Conservation (phyloP, 2,888 invertebrate species). For the Lampropteryx suffumata region DNA sequence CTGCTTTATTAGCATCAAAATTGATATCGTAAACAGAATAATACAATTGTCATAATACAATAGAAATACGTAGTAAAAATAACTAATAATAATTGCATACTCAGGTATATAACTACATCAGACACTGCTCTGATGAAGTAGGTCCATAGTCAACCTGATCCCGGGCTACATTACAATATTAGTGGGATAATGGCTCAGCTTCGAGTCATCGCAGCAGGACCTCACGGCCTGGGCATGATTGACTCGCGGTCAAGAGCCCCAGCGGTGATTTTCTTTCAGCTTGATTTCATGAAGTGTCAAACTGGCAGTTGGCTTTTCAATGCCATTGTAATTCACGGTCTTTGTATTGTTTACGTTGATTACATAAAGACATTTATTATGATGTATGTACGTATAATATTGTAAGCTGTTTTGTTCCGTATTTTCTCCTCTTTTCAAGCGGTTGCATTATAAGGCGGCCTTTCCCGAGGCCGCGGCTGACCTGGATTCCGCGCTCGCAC, state of each 20-base stretch:
- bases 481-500: constrained; percentile 62
- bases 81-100: no score
- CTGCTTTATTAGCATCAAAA: background rate
- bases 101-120: no score
- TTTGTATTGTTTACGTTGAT: constrained; percentile 8
- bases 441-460: constrained; percentile 48
- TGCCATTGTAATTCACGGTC: constrained; percentile 9
- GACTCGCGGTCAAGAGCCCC: constrained; percentile 17
- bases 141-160: constrained; percentile 1
- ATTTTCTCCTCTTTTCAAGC: constrained; percentile 26
- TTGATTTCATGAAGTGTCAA: constrained; percentile 13
- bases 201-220: constrained; percentile 15
- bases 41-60: background rate
- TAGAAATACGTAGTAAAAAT: no score
- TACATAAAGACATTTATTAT: no score
- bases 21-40: background rate
- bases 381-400: no score
- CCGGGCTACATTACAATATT: constrained; percentile 20
- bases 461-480: constrained; percentile 67
- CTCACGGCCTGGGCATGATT: constrained; percentile 24
- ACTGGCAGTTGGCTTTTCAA: constrained; percentile 15
- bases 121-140: no score
- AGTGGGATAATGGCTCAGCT: constrained; percentile 14
- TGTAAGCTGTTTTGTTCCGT: background rate
- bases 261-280: constrained; percentile 18